Evolutionary conservation across 2,113 vertebrate genomes (phyloP).

Genomic region (Macaca mulatta): DNA sequence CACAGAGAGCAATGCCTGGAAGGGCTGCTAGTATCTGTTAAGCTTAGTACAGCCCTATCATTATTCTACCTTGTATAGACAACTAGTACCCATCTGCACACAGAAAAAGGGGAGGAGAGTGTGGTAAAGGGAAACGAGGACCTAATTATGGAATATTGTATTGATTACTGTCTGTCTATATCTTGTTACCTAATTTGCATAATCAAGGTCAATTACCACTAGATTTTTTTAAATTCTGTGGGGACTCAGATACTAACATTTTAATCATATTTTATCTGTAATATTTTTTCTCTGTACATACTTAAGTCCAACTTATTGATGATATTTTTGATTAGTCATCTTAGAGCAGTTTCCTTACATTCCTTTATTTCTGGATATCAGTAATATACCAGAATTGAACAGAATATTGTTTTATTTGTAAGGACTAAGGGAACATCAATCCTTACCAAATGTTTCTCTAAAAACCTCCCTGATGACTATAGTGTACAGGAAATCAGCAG

Average conservation of each 20-base stretch:
- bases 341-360: neutral
- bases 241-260: neutral
- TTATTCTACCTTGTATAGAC: neutral
- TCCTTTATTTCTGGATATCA: neutral
- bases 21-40: neutral
- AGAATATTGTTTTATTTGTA: neutral
- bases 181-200: neutral
- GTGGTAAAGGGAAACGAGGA: neutral
- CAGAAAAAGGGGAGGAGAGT: neutral
- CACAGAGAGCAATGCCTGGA: neutral
- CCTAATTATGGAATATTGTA: neutral
- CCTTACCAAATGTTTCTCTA: neutral
- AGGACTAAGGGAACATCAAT: neutral
- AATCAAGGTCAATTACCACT: neutral
- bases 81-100: neutral
- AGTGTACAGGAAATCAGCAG: neutral
- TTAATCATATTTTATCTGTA: neutral
- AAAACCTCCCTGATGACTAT: neutral
- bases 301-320: neutral
- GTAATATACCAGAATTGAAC: neutral
- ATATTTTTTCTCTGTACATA: neutral
- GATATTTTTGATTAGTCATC: neutral
- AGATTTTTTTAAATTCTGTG: neutral
- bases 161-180: neutral
- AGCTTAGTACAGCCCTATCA: neutral